Evolutionary conservation across 1,140 invertebrate species (phyloP).

Genomic region (Bombus confusus): DNA sequence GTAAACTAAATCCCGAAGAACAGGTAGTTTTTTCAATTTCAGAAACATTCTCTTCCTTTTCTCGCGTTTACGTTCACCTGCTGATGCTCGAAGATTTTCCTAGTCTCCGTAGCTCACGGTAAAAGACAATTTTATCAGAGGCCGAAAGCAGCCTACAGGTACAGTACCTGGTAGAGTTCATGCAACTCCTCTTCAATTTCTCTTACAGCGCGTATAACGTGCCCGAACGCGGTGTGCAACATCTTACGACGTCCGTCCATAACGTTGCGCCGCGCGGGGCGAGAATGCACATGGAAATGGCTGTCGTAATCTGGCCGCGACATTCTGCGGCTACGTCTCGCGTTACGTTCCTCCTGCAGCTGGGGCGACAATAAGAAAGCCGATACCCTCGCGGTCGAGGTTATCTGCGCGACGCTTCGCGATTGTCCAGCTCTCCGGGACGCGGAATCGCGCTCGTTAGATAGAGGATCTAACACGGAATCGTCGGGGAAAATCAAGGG

Average conservation of each 20-base stretch:
- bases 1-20: too few species aligned
- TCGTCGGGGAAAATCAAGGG: constrained; percentile 9
- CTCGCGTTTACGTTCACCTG: too few species aligned
- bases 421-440: constrained; percentile 24
- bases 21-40: too few species aligned
- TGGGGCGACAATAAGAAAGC: constrained; percentile 56
- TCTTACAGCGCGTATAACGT: too few species aligned
- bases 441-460: constrained; percentile 46
- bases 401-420: constrained; percentile 43
- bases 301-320: constrained; percentile 46
- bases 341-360: constrained; percentile 52
- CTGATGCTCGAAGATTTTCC: too few species aligned
- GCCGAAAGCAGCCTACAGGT: not conserved
- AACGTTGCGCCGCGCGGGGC: not conserved
- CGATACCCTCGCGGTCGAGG: constrained; percentile 49
- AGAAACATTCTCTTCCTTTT: too few species aligned
- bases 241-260: constrained; percentile 15
- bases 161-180: not conserved
- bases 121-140: not conserved
- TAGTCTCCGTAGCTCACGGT: not conserved
- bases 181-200: constrained; percentile 19
- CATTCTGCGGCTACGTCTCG: constrained; percentile 50
- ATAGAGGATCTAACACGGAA: constrained; percentile 32
- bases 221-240: not conserved
- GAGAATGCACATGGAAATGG: constrained; percentile 30